phyloP scores from a whole-genome alignment of 2,888 invertebrate species.

The Sphinx pinastri region DNA sequence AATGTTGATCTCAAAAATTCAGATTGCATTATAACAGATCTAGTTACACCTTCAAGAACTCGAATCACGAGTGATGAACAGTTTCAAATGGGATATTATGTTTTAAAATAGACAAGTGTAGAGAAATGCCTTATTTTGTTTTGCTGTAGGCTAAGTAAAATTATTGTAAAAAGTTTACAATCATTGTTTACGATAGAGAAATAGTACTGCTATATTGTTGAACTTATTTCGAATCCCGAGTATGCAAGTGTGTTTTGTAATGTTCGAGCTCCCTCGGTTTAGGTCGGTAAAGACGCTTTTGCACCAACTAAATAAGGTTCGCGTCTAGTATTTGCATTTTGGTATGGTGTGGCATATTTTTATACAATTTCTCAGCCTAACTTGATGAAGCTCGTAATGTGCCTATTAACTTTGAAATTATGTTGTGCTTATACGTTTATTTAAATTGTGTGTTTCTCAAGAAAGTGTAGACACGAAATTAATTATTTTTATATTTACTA shows the following conservation, averaged over 20 bases:
- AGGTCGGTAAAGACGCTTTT: constrained; percentile 14
- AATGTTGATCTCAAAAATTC: constrained; percentile 69
- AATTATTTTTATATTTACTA: constrained; percentile 29
- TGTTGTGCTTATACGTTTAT: constrained; percentile 49
- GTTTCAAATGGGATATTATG: constrained; percentile 56
- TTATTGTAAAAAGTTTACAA: constrained; percentile 65
- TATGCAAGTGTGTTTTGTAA: constrained; percentile 48
- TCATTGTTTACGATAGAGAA: constrained; percentile 52
- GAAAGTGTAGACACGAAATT: constrained; percentile 64
- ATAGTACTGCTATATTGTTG: constrained; percentile 22
- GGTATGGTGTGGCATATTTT: constrained; percentile 21
- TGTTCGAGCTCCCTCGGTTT: constrained; percentile 30
- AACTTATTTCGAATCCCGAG: constrained; percentile 48
- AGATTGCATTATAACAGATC: constrained; percentile 48
- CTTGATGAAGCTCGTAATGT: constrained; percentile 37
- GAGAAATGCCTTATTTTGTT: constrained; percentile 80
- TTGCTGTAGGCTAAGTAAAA: constrained; percentile 75
- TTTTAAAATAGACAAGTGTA: constrained; percentile 62
- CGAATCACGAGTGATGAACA: constrained; percentile 54
- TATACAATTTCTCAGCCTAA: constrained; percentile 25
- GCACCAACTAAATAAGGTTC: not conserved
- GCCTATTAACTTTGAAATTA: constrained; percentile 46
- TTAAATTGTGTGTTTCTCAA: constrained; percentile 48
- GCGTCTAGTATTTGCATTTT: constrained; percentile 24
- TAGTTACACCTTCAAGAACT: constrained; percentile 53